A percentile compares a stretch with the other conserved stretches of the same genome.
Evolutionary conservation across 1,140 invertebrate species (phyloP).

Genomic region (Sipha flava): DNA sequence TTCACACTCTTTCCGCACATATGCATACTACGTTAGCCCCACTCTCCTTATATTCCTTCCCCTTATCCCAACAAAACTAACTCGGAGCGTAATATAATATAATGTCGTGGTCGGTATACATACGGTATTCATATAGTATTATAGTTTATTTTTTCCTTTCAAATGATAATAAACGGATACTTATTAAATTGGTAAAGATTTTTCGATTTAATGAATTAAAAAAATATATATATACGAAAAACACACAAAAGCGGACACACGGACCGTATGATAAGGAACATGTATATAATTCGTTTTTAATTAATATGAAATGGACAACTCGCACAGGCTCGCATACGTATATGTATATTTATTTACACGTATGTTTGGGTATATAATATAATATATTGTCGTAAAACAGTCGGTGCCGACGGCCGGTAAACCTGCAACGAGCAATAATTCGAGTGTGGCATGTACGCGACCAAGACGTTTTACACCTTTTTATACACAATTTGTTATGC

Average conservation of each 20-base stretch:
- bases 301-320: not conserved
- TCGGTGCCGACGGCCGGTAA: not conserved
- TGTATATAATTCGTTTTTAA: constrained; percentile 1
- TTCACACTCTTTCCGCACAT: not conserved
- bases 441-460: not conserved
- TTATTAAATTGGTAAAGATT: not conserved
- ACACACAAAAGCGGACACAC: not conserved
- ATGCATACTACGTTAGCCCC: too few relatives aligned
- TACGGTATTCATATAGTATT: too few relatives aligned
- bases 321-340: too few relatives aligned
- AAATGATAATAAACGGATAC: not conserved
- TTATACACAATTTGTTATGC: not conserved
- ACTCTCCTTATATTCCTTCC: too few relatives aligned
- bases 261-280: not conserved
- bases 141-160: too few relatives aligned
- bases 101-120: too few relatives aligned
- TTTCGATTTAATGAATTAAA: not conserved
- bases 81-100: too few relatives aligned
- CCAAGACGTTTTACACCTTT: not conserved
- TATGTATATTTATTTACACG: too few relatives aligned
- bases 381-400: not conserved
- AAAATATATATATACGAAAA: not conserved
- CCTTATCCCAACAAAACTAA: too few relatives aligned
- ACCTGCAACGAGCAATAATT: not conserved
- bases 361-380: too few relatives aligned